Percentiles rank a stretch among this genome's conserved stretches.
These are phyloP conservation scores for Meles meles DNA, from an alignment of 2,113 vertebrate genomes.

Conservation along the genomic window DNA sequence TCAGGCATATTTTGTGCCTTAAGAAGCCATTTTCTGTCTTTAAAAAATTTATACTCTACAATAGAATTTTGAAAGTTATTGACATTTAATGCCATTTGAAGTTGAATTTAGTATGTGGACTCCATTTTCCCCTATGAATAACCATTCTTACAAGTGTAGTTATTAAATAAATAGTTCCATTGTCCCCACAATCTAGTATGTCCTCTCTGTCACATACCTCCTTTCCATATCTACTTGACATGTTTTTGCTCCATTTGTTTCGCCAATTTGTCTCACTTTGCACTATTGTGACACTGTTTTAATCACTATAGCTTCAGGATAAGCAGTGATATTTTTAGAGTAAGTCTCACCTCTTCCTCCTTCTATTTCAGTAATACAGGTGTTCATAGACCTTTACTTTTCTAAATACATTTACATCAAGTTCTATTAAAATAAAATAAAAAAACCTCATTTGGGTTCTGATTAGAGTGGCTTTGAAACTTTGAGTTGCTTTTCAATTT, in stretches of 20 bases:
- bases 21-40: neutral
- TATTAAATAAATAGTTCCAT: neutral
- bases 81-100: neutral
- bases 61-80: neutral
- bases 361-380: neutral
- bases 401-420: neutral
- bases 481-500: neutral
- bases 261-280: neutral
- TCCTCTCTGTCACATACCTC: neutral
- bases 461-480: neutral
- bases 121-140: neutral
- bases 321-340: neutral
- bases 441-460: neutral
- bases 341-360: neutral
- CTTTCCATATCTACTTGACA: neutral
- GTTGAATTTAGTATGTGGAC: neutral
- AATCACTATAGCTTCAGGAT: neutral
- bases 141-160: neutral
- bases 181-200: neutral
- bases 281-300: neutral
- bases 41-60: neutral
- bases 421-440: neutral
- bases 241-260: neutral
- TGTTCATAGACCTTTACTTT: neutral
- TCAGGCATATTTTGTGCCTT: neutral